Evolutionary conservation across 92 coral and sea anemone genomes (phyloP), one percentile per base, ranked within the genome.

Genomic region (Diadumene lineata): DNA sequence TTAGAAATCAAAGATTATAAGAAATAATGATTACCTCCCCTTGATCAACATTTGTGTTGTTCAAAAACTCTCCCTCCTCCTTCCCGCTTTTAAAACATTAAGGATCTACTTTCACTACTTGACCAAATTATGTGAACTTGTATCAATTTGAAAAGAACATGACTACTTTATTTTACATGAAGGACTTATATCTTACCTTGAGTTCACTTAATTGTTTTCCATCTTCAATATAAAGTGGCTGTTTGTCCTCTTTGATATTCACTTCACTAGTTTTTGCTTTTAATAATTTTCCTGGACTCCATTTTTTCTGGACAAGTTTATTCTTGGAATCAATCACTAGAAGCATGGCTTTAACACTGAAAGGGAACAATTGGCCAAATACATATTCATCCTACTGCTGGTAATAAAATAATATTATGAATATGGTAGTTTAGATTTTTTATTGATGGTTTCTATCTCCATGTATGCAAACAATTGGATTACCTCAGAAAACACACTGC

Each of bases 301-400:
- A 68, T 26, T 86, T 87, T 74, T 88, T 92, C 75, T 77, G 64
- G 10, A 81, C 77, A 7, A 92, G 60, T 78, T 92, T 92, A 61
- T 84, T 66, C 83, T 94, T 94, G 86, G 94, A 88, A 60, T 94
- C 98, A 86, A 94, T 88, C 24, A 94, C 75, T 61, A 94, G 85
- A 43, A 94, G 73, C 98, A 94, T 94, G 25, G 98, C 98, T 73
- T 79, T 87, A 0, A 88, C 93, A 74, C 98, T 94, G 77, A 51
- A 60, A 65, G 17, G 15, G 48, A 65, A 48, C 69, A 27, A 56
- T 60, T n/a, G n/a, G n/a, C n/a, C n/a, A 32, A 48, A 18, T 3
- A 9, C 21, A 67, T 43, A 64, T 27, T 26, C 15, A 17, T 34
- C n/a, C 56, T 0, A 69, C 60, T n/a, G 8, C 3, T 62, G 6